Conservation (phyloP, 1,140 invertebrate species). For the Formica selysi region DNA sequence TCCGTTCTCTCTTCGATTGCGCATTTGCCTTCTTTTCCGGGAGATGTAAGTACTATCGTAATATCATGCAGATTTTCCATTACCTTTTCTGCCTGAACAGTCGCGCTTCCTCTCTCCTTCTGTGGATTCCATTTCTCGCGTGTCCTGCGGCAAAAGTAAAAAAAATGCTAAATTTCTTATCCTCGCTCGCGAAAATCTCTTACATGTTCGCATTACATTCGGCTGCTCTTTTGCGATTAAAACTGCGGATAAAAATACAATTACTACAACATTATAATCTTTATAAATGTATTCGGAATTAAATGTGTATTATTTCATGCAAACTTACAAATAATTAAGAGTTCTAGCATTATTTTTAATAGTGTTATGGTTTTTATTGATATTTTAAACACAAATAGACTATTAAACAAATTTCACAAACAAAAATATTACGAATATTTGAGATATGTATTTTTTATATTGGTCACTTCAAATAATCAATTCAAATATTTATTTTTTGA, state of each 20-base stretch:
- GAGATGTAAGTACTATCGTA: constrained; percentile 29
- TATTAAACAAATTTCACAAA: no score
- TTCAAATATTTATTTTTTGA: no score
- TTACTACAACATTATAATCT: no score
- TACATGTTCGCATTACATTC: constrained; percentile 5
- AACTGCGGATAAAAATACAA: not conserved
- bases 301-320: no score
- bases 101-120: constrained; percentile 16
- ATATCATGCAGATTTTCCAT: constrained; percentile 57
- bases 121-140: constrained; percentile 25
- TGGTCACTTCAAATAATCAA: no score
- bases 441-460: no score
- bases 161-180: constrained; percentile 43
- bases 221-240: not conserved
- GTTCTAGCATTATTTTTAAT: no score
- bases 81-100: constrained; percentile 25
- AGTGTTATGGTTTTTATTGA: no score
- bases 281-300: no score
- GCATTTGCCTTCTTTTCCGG: not conserved
- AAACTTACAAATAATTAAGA: no score
- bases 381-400: no score
- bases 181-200: constrained; percentile 5
- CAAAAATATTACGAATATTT: no score
- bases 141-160: constrained; percentile 26
- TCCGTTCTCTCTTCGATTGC: constrained; percentile 13